These are phyloP conservation scores for Rotaria macrura DNA, from an alignment of 2,888 invertebrate genomes.

Conservation along the genomic window DNA sequence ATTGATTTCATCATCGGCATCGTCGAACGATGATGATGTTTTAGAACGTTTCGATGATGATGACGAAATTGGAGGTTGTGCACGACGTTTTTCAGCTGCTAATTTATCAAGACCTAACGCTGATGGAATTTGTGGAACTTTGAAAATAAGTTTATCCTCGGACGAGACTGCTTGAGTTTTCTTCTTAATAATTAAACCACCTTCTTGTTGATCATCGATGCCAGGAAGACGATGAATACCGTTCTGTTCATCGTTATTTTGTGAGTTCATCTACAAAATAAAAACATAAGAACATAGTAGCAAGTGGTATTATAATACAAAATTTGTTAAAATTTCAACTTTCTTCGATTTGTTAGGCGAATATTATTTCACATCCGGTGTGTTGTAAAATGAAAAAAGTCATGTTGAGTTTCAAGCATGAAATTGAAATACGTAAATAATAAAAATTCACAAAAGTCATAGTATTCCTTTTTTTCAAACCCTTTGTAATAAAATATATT, in stretches of 20 bases:
- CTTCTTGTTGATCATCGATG: background rate
- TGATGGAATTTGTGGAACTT: background rate
- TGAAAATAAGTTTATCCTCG: background rate
- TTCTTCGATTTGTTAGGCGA: no score
- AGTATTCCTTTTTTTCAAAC: no score
- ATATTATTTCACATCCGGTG: no score
- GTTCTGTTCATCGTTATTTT: background rate
- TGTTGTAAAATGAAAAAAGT: no score
- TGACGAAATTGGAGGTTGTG: slow-evolving; percentile 34
- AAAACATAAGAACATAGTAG: background rate
- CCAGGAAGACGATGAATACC: background rate
- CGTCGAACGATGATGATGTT: slow-evolving; percentile 4
- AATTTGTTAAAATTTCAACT: no score
- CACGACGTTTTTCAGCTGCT: slow-evolving; percentile 21
- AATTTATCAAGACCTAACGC: slow-evolving; percentile 24
- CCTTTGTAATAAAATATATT: no score
- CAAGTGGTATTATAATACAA: no score
- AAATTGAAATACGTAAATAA: no score
- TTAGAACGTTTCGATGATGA: slow-evolving; percentile 35
- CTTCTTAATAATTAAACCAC: background rate
- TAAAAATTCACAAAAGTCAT: no score
- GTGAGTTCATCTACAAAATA: background rate
- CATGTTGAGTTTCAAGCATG: no score
- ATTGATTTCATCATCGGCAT: background rate
- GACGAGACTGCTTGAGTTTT: background rate